Conservation (phyloP, 2,888 invertebrate genomes). For the Leptopterna dolabrata region DNA sequence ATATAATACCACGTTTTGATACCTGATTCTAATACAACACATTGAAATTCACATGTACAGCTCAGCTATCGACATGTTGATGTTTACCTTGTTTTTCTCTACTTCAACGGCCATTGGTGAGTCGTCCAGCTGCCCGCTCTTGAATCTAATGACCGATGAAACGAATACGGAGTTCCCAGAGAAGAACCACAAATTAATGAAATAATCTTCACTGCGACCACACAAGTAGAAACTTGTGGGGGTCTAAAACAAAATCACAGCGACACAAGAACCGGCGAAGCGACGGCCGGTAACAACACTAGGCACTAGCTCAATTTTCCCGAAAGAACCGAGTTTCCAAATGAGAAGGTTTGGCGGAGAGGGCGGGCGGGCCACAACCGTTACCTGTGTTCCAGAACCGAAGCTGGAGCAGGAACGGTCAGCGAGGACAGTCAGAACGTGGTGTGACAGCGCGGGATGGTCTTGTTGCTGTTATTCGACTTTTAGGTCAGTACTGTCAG, state of each 20-base stretch:
- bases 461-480: too few species aligned
- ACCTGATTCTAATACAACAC: neutral
- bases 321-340: neutral
- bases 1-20: neutral
- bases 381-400: neutral
- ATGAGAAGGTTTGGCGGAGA: neutral
- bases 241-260: neutral
- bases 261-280: neutral
- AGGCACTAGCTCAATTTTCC: neutral
- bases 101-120: slow-evolving; percentile 49
- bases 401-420: neutral
- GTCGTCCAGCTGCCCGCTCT: slow-evolving; percentile 18
- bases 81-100: slow-evolving; percentile 40
- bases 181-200: neutral
- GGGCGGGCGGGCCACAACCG: neutral
- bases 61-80: neutral
- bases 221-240: neutral
- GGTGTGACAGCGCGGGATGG: neutral
- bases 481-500: too few species aligned
- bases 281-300: neutral
- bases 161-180: neutral
- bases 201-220: neutral
- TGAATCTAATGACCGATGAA: neutral
- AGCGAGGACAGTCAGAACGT: neutral
- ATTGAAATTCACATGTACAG: neutral